Evolutionary conservation across 1,140 invertebrate genomes (phyloP), one percentile per base, ranked within the genome.

Genomic region (Ceratitis capitata): DNA sequence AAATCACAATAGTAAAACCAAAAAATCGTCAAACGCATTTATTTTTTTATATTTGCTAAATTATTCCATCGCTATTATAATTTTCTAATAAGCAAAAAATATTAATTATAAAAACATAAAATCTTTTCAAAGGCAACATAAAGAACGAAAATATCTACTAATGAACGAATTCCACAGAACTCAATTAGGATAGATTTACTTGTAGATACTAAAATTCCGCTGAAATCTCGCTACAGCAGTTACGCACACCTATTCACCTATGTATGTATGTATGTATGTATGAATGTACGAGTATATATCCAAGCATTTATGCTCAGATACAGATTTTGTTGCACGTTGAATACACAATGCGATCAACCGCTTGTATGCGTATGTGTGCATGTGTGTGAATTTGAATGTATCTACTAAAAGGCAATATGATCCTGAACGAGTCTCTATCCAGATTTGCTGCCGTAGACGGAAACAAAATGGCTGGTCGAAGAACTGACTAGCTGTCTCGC

Each of bases 391-490:
- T 39, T 5, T 45, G 19, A 9, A 74, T n/a, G 39, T 78, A 39
- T 69, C 39, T 42, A n/a, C 5, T 39, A 23, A 39, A 47, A 78
- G 69, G 69, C 69, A 78, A 78, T 78, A 78, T 42, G 69, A 78
- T 78, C 69, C 69, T 78, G 69, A 78, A 78, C 69, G 69, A 78
- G 69, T 47, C 69, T 78, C 69, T 35, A 78, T 78, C 69, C 69
- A 78, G 69, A 39, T 78, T 78, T 78, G 69, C 39, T 78, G 39
- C 39, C 39, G 42, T 78, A 45, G 69, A 78, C 69, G 39, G 69
- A 78, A 78, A 78, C 69, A 78, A 78, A 78, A 78, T 78, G 69
- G 69, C 69, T 78, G 69, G 39, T n/a, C 69, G 39, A 78, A 78
- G n/a, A 10, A 78, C 69, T n/a, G n/a, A 78, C 69, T 47, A 23